These are phyloP conservation scores for Haplochromis burtoni DNA, from an alignment of 2,113 vertebrate genomes.

Conservation along the genomic window DNA sequence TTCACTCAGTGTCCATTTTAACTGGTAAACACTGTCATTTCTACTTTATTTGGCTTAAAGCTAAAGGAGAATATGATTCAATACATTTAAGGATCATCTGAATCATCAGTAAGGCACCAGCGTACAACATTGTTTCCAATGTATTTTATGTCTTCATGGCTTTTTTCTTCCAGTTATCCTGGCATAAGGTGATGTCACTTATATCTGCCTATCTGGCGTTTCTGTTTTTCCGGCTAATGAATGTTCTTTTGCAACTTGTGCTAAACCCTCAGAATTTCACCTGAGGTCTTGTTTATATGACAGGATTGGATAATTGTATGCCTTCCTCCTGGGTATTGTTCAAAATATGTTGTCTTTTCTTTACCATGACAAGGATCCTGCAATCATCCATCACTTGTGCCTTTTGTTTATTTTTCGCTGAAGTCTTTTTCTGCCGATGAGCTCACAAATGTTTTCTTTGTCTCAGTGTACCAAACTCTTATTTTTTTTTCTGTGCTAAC, in stretches of 20 bases:
- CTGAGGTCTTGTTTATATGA: not conserved
- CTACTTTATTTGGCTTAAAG: not conserved
- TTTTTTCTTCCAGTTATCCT: not conserved
- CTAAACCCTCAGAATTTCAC: not conserved
- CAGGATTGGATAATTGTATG: not conserved
- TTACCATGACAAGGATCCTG: not conserved
- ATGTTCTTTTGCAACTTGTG: not conserved
- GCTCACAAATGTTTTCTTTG: not conserved
- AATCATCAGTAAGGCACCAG: not conserved
- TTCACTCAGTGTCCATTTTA: not conserved
- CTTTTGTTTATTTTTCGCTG: not conserved
- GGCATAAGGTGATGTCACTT: not conserved
- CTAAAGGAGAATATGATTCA: not conserved
- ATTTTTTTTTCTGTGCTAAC: not conserved
- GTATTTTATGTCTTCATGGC: not conserved
- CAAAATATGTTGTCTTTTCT: not conserved
- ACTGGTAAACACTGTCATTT: not conserved
- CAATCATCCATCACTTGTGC: not conserved
- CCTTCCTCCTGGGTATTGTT: not conserved
- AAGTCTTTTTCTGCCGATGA: not conserved
- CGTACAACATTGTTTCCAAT: not conserved
- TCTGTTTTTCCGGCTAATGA: rapidly evolving
- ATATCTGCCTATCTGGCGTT: not conserved
- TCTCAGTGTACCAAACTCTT: not conserved
- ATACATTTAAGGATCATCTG: not conserved